Evolutionary conservation across 64 coral and sea anemone genomes (phyloP).

Genomic region (Cladopsammia gracilis): DNA sequence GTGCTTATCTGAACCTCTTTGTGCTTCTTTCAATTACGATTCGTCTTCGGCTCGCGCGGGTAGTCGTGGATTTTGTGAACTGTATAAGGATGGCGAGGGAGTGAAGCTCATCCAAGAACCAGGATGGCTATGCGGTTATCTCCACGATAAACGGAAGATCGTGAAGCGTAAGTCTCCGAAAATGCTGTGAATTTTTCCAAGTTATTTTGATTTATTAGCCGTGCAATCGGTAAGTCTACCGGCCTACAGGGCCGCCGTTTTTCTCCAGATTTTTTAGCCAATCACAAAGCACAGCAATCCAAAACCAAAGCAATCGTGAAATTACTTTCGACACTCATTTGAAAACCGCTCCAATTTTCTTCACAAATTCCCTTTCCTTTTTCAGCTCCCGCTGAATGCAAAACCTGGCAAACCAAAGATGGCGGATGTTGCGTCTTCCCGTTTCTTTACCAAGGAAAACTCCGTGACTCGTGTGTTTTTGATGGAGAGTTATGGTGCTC

Average conservation of each 20-base stretch:
- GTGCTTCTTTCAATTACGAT: slow-evolving; percentile 41
- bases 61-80: slow-evolving; percentile 3
- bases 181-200: not conserved
- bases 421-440: slow-evolving; percentile 42
- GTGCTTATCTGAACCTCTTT: slow-evolving; percentile 29
- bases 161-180: slow-evolving; percentile 8
- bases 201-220: not conserved
- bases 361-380: not conserved
- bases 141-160: not conserved
- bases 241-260: no score
- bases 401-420: slow-evolving; percentile 38
- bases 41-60: not conserved
- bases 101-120: not conserved
- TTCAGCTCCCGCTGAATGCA: slow-evolving; percentile 1
- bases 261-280: no score
- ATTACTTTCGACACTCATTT: no score
- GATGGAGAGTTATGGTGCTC: slow-evolving; percentile 10
- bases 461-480: not conserved
- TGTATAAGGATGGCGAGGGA: not conserved
- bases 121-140: slow-evolving; percentile 25
- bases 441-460: slow-evolving; percentile 13
- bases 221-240: no score
- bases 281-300: no score
- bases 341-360: no score
- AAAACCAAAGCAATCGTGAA: no score